Evolutionary conservation across 1,140 invertebrate genomes (phyloP).

Genomic region (Thaumatotibia leucotreta): DNA sequence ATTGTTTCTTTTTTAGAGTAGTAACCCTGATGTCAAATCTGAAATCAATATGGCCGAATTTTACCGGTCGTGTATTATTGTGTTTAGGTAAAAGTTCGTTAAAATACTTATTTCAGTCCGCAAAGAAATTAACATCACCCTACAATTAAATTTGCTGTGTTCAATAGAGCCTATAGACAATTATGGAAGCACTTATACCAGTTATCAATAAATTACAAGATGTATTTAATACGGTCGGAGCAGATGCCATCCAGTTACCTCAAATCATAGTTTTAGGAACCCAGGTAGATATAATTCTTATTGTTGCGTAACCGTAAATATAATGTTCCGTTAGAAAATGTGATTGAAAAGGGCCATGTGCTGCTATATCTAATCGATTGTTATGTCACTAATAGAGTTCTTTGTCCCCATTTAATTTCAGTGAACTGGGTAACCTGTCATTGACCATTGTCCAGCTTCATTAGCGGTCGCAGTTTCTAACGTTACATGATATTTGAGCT

Average conservation of each 20-base stretch:
- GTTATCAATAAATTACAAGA: conserved; percentile 99
- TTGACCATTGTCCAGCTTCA: conserved; percentile 27
- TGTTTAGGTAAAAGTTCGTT: conserved; percentile 51
- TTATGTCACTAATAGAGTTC: conserved; percentile 57
- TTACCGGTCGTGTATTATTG: conserved; percentile 60
- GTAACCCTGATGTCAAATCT: conserved; percentile 11
- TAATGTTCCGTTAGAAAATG: neutral
- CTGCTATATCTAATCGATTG: neutral
- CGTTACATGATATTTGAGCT: conserved; percentile 19
- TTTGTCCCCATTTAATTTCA: conserved; percentile 56
- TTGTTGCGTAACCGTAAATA: conserved; percentile 12
- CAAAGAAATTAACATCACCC: conserved; percentile 26
- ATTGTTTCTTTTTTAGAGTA: neutral
- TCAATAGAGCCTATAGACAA: conserved; percentile 28
- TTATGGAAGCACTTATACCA: conserved; percentile 99
- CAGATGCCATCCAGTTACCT: conserved; percentile 97
- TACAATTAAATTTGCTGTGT: conserved; percentile 20
- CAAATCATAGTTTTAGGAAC: conserved; percentile 99
- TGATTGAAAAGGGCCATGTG: conserved; percentile 10
- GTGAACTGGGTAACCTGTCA: conserved; percentile 36
- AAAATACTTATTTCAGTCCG: conserved; percentile 29
- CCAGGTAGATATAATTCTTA: conserved; percentile 84
- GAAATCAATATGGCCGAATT: conserved; percentile 70
- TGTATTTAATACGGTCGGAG: conserved; percentile 99
- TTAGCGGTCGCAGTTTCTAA: conserved; percentile 1